Conservation (phyloP, 2,113 vertebrate genomes). For the Loxodonta africana region DNA sequence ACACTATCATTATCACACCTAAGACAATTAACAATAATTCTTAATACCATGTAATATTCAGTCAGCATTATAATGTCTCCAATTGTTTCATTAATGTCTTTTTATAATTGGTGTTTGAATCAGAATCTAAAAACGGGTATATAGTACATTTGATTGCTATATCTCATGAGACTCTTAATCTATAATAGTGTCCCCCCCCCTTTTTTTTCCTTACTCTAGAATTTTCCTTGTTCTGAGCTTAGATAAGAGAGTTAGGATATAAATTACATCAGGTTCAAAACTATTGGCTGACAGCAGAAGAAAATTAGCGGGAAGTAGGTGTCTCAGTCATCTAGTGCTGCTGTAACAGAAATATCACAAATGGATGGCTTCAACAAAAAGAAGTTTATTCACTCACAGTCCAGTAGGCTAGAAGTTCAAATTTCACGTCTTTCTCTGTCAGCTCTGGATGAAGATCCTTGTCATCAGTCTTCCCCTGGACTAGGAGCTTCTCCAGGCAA, state of each 20-base stretch:
- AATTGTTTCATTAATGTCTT: not conserved
- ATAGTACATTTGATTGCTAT: not conserved
- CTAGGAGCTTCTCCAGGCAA: no score
- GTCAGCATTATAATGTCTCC: constrained; percentile 26
- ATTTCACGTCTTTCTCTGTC: no score
- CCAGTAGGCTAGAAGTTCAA: no score
- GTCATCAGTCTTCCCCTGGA: no score
- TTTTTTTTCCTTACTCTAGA: not conserved
- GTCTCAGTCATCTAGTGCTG: no score
- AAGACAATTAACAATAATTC: constrained; percentile 14
- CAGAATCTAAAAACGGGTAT: constrained; percentile 1
- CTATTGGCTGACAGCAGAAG: not conserved
- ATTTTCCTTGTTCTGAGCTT: constrained; percentile 31
- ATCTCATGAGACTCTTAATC: constrained; percentile 14
- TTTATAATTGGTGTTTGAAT: constrained; percentile 20
- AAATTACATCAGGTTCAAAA: constrained; percentile 43
- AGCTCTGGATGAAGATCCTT: no score
- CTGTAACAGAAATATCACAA: no score
- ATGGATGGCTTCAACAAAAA: no score
- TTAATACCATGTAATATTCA: constrained; percentile 40
- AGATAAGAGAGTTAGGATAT: not conserved
- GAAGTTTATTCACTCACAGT: no score
- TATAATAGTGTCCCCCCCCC: not conserved
- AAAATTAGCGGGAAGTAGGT: not conserved
- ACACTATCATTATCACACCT: constrained; percentile 4